Percentiles rank a stretch among this genome's conserved stretches.
phyloP scores from a whole-genome alignment of 2,797 vertebrate genomes.

The Macropus fuliginosus region DNA sequence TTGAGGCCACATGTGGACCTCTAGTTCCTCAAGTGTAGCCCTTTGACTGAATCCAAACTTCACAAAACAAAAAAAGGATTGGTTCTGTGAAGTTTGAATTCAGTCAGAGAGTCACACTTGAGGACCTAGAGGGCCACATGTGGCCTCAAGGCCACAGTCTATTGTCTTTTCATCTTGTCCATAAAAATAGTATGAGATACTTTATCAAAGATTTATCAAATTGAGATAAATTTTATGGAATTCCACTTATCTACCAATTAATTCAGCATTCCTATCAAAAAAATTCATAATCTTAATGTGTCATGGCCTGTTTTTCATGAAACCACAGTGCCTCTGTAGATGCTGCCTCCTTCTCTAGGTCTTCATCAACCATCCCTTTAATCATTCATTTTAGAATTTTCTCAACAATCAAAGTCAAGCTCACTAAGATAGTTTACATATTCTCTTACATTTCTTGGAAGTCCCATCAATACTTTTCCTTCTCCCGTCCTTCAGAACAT shows the following conservation, averaged over 20 bases:
- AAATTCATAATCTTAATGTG: background rate
- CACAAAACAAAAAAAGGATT: too few species aligned
- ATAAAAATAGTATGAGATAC: background rate
- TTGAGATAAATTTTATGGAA: background rate
- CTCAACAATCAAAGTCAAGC: background rate
- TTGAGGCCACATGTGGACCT: too few species aligned
- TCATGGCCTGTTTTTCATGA: background rate
- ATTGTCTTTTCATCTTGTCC: background rate
- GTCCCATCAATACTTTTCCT: background rate
- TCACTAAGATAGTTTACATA: background rate
- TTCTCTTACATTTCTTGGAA: background rate
- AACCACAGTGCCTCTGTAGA: background rate
- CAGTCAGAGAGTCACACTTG: too few species aligned
- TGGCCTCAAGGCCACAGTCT: too few species aligned
- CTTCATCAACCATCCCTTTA: background rate
- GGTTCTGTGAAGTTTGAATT: too few species aligned
- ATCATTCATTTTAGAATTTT: background rate
- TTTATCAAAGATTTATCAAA: background rate
- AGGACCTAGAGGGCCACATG: too few species aligned
- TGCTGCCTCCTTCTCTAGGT: background rate
- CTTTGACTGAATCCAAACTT: too few species aligned
- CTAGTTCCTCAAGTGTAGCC: too few species aligned
- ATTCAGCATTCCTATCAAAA: background rate
- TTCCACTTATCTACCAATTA: background rate
- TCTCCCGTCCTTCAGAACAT: background rate